Evolutionary conservation across 2,113 vertebrate genomes (phyloP), one percentile per base, ranked within the genome.

Genomic region (Platanista minor): DNA sequence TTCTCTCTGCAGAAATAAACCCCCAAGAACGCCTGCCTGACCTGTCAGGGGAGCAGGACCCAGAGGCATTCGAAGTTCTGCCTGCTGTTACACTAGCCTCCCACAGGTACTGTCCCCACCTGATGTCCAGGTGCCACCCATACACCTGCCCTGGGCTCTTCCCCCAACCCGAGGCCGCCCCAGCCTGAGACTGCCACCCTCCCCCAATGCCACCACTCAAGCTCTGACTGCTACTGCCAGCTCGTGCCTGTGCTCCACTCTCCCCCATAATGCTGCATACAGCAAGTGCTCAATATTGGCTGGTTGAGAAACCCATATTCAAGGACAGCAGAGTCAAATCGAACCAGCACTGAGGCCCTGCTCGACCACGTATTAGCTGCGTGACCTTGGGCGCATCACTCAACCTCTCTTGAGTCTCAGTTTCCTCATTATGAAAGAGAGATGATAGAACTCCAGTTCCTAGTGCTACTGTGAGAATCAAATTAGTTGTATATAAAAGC

Each of bases 81-180:
- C 31, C 13, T 17, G 25, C 8, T 3, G 69, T 13, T 61, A 54
- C 5, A 1, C 36, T 8, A 20, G 15, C 27, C 8, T 31, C 54
- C 57, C 75, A 21, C 9, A 14, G 46, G 36, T 9, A 33, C 54
- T 6, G 15, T 21, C 29, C 75, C 29, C 10, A 43, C 25, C 85
- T 8, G 39, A 7, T 0, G 54, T 66, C 1, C 1, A 43, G 27
- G 39, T 0, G 0, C 59, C 0, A 0, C 43, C 46, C 25, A 43
- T 41, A 27, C 33, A n/a, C 67, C 62, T 11, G 23, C 39, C 31
- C 0, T 0, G 9, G 11, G 61, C 67, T 52, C 59, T 54, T 75
- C 87, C 61, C 2, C 10, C 46, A 6, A 2, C 46, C 61, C 20
- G 39, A 49, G 46, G 27, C 75, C 89, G 62, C 27, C 0, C 46